Evolutionary conservation across 2,113 vertebrate genomes (phyloP).

Genomic region (Notarius lentiginosus): DNA sequence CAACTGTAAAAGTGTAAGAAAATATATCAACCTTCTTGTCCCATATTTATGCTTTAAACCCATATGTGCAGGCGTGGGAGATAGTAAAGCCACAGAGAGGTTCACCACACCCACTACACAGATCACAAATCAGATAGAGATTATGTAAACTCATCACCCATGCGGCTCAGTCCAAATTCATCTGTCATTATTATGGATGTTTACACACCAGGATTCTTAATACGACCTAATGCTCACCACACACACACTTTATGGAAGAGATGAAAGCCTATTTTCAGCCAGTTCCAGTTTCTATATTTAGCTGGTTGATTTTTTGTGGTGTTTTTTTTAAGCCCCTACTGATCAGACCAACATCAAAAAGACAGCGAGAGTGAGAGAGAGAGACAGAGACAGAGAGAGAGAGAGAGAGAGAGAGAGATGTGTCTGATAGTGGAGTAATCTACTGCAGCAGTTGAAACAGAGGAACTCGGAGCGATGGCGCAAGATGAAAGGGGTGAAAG

Average conservation of each 20-base stretch:
- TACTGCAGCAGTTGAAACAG: slow-evolving; percentile 44
- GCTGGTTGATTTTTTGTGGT: slow-evolving; percentile 42
- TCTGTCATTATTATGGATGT: slow-evolving; percentile 50
- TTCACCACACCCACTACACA: slow-evolving; percentile 30
- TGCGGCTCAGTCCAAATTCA: slow-evolving; percentile 34
- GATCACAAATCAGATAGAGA: slow-evolving; percentile 31
- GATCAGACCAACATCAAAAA: slow-evolving; percentile 53
- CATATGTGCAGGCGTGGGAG: slow-evolving; percentile 14
- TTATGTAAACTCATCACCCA: slow-evolving; percentile 45
- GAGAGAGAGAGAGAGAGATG: slow-evolving; percentile 25
- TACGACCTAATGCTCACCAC: slow-evolving; percentile 11
- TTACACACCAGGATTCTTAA: slow-evolving; percentile 50
- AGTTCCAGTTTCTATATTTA: slow-evolving; percentile 51
- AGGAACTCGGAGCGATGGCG: slow-evolving; percentile 41
- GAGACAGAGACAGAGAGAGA: slow-evolving; percentile 2
- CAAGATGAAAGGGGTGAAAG: slow-evolving; percentile 30
- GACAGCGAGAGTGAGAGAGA: slow-evolving; percentile 17
- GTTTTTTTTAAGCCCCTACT: slow-evolving; percentile 40
- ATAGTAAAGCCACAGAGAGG: slow-evolving; percentile 19
- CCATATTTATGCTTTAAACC: not conserved
- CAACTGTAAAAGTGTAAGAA: not conserved
- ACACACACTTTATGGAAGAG: slow-evolving; percentile 37
- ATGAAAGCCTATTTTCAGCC: slow-evolving; percentile 52
- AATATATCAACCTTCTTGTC: not conserved
- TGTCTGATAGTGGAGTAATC: slow-evolving; percentile 46